These are phyloP conservation scores for Alexandromys fortis DNA, from an alignment of 2,113 vertebrate species.

Conservation along the genomic window DNA sequence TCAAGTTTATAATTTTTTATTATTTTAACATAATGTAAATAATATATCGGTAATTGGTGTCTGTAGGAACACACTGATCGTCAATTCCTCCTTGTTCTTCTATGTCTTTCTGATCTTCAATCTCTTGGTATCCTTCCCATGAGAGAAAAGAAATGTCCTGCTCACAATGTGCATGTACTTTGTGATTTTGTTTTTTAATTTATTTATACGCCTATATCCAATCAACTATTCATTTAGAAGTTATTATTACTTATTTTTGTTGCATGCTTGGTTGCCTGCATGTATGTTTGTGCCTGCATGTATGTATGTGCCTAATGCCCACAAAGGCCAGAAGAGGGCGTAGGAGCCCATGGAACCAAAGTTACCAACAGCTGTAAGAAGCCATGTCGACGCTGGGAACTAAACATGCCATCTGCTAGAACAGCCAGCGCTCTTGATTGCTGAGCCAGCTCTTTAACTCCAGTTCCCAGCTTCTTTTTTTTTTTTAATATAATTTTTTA, in stretches of 20 bases:
- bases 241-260: background rate
- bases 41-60: background rate
- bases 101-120: background rate
- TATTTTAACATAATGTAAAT: background rate
- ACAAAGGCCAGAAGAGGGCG: background rate
- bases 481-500: too few relatives aligned
- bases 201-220: background rate
- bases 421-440: background rate
- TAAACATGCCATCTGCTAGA: background rate
- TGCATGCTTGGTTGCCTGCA: background rate
- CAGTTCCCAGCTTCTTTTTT: background rate
- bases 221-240: background rate
- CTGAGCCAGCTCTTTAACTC: background rate
- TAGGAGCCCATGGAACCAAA: background rate
- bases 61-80: background rate
- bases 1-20: background rate
- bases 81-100: background rate
- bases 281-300: background rate
- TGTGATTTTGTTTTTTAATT: slow-evolving; percentile 24
- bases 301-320: background rate
- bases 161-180: background rate
- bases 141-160: slow-evolving; percentile 36
- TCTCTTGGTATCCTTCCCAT: background rate
- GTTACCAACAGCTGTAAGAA: background rate
- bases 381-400: background rate